Conservation (phyloP, 2,113 vertebrate genomes). For the Ahaetulla prasina region DNA sequence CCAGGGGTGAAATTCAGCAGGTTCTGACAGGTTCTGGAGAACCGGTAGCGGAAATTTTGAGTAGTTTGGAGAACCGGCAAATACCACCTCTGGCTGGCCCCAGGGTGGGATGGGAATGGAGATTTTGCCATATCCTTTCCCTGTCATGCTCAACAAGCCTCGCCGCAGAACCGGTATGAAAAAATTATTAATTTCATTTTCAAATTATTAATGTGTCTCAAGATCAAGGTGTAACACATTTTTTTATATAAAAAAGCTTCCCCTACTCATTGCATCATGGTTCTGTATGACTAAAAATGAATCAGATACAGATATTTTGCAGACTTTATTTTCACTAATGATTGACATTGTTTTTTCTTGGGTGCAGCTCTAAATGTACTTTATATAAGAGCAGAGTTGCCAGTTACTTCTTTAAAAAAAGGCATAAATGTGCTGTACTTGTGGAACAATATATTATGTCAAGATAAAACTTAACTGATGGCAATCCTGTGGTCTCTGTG, state of each 20-base stretch:
- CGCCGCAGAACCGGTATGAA: too few relatives aligned
- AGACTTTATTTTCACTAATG: neutral
- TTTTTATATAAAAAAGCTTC: neutral
- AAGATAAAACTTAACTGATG: neutral
- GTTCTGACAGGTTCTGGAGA: too few relatives aligned
- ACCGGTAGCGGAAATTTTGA: too few relatives aligned
- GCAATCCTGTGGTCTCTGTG: neutral
- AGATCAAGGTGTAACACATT: neutral
- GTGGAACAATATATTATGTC: neutral
- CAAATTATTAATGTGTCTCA: too few relatives aligned
- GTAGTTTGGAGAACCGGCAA: too few relatives aligned
- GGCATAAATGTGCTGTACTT: neutral
- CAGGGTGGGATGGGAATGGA: too few relatives aligned
- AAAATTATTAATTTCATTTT: too few relatives aligned
- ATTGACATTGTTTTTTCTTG: neutral
- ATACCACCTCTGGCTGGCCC: too few relatives aligned
- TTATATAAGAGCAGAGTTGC: neutral
- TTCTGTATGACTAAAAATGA: neutral
- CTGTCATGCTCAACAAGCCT: too few relatives aligned
- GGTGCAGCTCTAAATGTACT: neutral
- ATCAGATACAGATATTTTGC: neutral
- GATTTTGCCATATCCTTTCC: too few relatives aligned
- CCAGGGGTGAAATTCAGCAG: too few relatives aligned
- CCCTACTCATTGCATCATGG: neutral
- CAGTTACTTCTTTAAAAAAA: neutral